Evolutionary conservation across 2,113 vertebrate species (phyloP).

Genomic region (rabbit (Oryctolagus cuniculus)): mOryCun1.1 NC_091433.1:122547001-122547500

Average conservation of each 20-base stretch:
- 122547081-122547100: constrained; percentile 42
- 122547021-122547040: background rate
- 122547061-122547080: constrained; percentile 30
- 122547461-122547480: constrained; percentile 64
- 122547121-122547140: background rate
- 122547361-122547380: constrained; percentile 50
- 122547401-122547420: constrained; percentile 60
- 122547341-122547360: constrained; percentile 70
- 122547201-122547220: background rate
- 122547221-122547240: background rate
- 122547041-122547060: background rate
- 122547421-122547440: constrained; percentile 73
- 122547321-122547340: constrained; percentile 61
- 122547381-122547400: constrained; percentile 71
- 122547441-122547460: constrained; percentile 46
- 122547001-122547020: background rate
- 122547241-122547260: constrained; percentile 56
- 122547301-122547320: constrained; percentile 65
- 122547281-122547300: constrained; percentile 61
- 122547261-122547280: constrained; percentile 12
- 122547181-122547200: background rate
- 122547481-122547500: constrained; percentile 76
- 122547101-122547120: constrained; percentile 13
- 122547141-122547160: background rate
- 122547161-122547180: background rate